Percentiles rank a stretch among this genome's conserved stretches.
Conservation (phyloP, 2,113 vertebrate genomes). For the Calyptomena viridis region DNA sequence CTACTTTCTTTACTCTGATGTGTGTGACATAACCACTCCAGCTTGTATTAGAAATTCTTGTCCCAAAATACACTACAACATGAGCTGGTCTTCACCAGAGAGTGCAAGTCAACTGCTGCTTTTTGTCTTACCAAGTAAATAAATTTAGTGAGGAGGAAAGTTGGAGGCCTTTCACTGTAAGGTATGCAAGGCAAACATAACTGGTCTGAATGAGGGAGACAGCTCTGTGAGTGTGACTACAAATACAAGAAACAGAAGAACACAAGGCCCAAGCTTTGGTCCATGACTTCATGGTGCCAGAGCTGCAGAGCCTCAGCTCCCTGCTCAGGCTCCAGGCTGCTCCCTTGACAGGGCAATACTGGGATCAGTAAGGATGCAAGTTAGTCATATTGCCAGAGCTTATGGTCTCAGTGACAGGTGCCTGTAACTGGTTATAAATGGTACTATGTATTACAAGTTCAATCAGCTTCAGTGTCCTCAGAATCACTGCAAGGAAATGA, state of each 20-base stretch:
- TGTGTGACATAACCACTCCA: not conserved
- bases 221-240: not conserved
- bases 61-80: not conserved
- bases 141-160: not conserved
- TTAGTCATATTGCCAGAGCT: not conserved
- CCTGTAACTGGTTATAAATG: not conserved
- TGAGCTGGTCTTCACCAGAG: not conserved
- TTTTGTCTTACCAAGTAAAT: not conserved
- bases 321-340: not conserved
- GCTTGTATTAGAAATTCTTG: not conserved
- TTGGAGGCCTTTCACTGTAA: not conserved
- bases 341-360: not conserved
- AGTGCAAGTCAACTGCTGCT: not conserved
- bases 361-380: not conserved
- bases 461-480: not conserved
- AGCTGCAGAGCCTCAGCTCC: not conserved
- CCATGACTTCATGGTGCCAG: fast-evolving
- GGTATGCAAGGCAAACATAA: not conserved
- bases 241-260: not conserved
- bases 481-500: not conserved
- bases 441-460: fast-evolving
- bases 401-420: fast-evolving
- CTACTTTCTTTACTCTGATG: not conserved
- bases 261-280: not conserved
- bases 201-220: not conserved